These are phyloP conservation scores for Rafetus swinhoei DNA, from an alignment of 2,113 vertebrate species.

Conservation along the genomic window DNA sequence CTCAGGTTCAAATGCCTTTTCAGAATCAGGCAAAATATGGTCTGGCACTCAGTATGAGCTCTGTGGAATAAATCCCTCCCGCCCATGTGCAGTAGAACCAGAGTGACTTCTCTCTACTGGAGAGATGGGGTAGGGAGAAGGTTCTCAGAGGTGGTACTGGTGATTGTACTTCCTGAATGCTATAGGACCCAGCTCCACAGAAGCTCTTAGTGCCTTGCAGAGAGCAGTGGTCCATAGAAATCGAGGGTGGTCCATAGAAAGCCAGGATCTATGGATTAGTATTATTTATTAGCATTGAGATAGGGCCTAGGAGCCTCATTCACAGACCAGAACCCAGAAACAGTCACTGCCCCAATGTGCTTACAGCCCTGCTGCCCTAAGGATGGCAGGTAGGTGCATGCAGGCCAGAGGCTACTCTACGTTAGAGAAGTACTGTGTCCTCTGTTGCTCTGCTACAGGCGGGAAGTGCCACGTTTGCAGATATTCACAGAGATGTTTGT, in stretches of 20 bases:
- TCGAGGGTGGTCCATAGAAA: neutral
- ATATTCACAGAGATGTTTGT: neutral
- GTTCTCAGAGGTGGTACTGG: neutral
- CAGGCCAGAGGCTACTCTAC: accelerated
- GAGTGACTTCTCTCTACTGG: neutral
- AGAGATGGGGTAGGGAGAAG: too few relatives aligned
- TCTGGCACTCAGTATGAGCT: neutral
- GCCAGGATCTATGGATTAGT: neutral
- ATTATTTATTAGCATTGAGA: neutral
- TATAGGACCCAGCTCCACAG: neutral
- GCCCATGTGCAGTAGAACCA: neutral
- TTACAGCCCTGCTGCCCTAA: neutral
- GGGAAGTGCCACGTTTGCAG: neutral
- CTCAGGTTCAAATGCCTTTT: neutral
- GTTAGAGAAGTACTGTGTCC: neutral
- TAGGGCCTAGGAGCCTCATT: neutral
- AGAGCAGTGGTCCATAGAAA: neutral
- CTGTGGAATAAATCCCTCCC: neutral
- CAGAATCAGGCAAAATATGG: neutral
- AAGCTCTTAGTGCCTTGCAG: neutral
- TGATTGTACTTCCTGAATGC: too few relatives aligned
- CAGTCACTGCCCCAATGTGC: neutral
- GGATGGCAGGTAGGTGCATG: neutral
- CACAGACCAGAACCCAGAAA: accelerated
- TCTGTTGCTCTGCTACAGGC: neutral